Conservation (phyloP, 2,797 vertebrate species). For the Poecile montanus region DNA sequence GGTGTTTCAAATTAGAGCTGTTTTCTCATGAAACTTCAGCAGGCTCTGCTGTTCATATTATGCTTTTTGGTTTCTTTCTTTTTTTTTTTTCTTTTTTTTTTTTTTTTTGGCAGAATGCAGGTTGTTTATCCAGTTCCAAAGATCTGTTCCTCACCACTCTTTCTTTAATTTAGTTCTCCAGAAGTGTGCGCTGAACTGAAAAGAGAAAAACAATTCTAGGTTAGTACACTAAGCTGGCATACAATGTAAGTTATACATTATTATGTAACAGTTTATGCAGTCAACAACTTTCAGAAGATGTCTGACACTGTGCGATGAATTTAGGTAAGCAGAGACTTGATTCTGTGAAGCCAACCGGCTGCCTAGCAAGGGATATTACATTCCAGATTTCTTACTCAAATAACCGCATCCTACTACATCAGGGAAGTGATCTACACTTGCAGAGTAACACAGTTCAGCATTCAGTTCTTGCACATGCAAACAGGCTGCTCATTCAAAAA, state of each 20-base stretch:
- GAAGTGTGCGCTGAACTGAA: conserved; percentile 70
- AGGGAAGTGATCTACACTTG: neutral
- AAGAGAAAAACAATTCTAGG: neutral
- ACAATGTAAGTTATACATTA: neutral
- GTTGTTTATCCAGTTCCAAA: conserved; percentile 50
- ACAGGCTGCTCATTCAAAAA: neutral
- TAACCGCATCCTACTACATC: neutral
- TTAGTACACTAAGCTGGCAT: neutral
- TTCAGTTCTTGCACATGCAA: neutral
- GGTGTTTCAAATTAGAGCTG: neutral
- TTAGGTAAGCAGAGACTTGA: neutral
- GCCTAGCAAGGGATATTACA: neutral
- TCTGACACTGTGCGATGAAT: neutral
- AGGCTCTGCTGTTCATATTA: neutral
- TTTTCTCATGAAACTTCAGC: neutral
- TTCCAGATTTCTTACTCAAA: neutral
- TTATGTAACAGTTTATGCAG: neutral
- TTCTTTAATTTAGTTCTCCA: conserved; percentile 55
- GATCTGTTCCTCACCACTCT: neutral
- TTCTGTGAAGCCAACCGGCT: neutral
- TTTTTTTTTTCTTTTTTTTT: neutral
- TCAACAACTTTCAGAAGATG: neutral
- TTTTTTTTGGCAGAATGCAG: conserved; percentile 2
- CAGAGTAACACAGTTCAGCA: neutral
- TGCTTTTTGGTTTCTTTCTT: neutral